phyloP scores from a whole-genome alignment of 2,797 vertebrate species.

The Sebastes jordani region DNA sequence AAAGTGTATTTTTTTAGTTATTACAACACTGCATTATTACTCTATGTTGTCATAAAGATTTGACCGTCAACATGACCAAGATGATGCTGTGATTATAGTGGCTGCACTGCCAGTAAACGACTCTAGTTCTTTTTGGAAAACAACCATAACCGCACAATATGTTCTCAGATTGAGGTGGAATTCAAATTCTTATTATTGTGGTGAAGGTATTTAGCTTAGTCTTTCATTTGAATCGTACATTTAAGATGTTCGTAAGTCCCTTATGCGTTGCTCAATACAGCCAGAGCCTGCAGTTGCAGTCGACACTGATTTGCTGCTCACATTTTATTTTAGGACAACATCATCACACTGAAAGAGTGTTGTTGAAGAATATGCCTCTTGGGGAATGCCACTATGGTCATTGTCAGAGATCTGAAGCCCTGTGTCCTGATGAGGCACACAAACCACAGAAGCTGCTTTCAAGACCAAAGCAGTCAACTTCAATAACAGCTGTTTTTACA shows the following conservation, averaged over 20 bases:
- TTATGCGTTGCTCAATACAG: background rate
- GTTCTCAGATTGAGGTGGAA: background rate
- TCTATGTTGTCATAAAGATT: background rate
- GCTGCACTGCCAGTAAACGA: background rate
- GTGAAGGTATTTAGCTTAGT: background rate
- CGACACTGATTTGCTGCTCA: conserved; percentile 3
- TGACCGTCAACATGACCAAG: background rate
- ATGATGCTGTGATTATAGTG: background rate
- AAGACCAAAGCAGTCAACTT: conserved; percentile 35
- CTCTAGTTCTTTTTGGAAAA: background rate
- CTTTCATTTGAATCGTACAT: background rate
- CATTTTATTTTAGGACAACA: conserved; percentile 22
- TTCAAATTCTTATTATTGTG: background rate
- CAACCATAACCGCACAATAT: background rate
- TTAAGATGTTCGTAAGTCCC: background rate
- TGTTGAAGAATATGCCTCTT: conserved; percentile 17
- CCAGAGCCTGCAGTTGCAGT: background rate
- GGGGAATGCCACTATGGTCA: conserved; percentile 28
- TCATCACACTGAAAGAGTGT: conserved; percentile 19
- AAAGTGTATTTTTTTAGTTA: background rate
- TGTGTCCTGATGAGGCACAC: conserved; percentile 4
- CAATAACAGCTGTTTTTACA: conserved; percentile 15
- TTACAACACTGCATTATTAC: background rate
- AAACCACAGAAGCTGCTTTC: conserved; percentile 36
- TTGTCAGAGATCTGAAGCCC: conserved; percentile 35